Evolutionary conservation across 2,113 vertebrate species (phyloP).

Genomic region (Cephalopterus ornatus): DNA sequence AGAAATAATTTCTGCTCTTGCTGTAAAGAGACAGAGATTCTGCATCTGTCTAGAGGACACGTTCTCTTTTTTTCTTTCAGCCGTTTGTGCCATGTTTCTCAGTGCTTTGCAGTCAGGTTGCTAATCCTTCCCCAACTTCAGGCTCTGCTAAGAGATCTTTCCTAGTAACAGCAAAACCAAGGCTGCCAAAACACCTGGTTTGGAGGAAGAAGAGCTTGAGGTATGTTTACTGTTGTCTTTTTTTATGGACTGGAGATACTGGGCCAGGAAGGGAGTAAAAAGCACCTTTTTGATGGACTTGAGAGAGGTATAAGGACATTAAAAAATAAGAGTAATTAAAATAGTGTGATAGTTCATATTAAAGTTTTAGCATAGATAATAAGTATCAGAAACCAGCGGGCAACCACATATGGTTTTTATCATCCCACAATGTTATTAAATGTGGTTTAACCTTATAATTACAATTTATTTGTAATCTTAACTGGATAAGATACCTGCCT

Average conservation of each 20-base stretch:
- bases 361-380: not conserved
- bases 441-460: conserved; percentile 1
- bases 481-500: not conserved
- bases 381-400: conserved; percentile 16
- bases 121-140: not conserved
- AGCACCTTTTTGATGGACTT: not conserved
- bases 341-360: not conserved
- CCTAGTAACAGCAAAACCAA: not conserved
- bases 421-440: not conserved
- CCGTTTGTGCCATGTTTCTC: not conserved
- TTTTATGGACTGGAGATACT: not conserved
- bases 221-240: not conserved
- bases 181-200: not conserved
- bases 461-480: conserved; percentile 19
- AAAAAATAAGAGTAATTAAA: not conserved
- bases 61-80: conserved; percentile 12
- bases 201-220: not conserved
- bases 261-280: not conserved
- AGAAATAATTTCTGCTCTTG: not conserved
- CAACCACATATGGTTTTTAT: not conserved
- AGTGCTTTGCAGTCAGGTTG: not conserved
- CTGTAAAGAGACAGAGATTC: not conserved
- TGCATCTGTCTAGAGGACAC: not conserved
- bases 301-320: not conserved
- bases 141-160: not conserved